These are phyloP conservation scores for Taurulus bubalis DNA, from an alignment of 2,113 vertebrate species.

Conservation along the genomic window DNA sequence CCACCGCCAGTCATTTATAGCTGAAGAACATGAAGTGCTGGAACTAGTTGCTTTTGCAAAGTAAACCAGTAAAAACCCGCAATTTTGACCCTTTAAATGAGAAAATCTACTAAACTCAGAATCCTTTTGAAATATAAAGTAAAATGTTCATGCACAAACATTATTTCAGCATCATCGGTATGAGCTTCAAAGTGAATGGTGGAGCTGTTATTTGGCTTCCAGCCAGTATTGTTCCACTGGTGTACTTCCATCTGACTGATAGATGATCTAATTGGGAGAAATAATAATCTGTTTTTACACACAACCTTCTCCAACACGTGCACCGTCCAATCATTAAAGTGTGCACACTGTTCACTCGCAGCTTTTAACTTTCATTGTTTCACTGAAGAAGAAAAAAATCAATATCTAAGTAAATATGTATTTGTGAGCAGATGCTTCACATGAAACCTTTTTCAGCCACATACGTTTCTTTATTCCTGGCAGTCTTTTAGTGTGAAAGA, in stretches of 20 bases:
- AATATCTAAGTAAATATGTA: neutral
- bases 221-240: neutral
- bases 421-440: neutral
- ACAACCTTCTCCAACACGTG: neutral
- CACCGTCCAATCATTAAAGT: neutral
- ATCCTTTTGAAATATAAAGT: neutral
- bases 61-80: neutral
- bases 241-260: conserved; percentile 37
- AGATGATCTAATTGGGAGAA: conserved; percentile 34
- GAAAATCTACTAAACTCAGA: neutral
- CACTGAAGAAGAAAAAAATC: neutral
- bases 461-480: neutral
- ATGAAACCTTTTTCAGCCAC: neutral
- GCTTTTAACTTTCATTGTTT: neutral
- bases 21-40: neutral
- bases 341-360: neutral
- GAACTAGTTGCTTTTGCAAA: neutral
- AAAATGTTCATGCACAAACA: neutral
- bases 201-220: neutral
- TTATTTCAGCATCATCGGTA: conserved; percentile 8
- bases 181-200: neutral
- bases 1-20: neutral
- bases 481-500: neutral
- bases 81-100: neutral
- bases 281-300: conserved; percentile 10